Percentiles rank a stretch among this genome's conserved stretches.
These are phyloP conservation scores for Anadara kagoshimensis DNA, from an alignment of 1,140 invertebrate genomes.

Conservation along the genomic window DNA sequence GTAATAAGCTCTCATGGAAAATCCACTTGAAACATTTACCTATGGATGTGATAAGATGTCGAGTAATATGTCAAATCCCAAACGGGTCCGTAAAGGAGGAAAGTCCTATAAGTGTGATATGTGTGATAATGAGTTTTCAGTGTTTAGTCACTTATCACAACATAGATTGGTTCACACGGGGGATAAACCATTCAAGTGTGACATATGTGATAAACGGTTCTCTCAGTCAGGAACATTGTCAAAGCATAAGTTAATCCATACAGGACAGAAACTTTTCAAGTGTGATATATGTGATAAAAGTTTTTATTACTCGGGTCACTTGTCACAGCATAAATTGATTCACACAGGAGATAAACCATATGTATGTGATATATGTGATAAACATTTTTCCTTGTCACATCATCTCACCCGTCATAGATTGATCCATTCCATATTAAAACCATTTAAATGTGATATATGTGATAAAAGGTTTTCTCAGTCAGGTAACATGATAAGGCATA, in stretches of 20 bases:
- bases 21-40: neutral
- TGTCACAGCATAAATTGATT: neutral
- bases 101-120: neutral
- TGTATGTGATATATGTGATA: neutral
- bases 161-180: neutral
- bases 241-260: conserved; percentile 29
- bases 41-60: neutral
- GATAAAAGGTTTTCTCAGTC: neutral
- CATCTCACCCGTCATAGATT: neutral
- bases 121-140: neutral
- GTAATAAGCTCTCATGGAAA: neutral
- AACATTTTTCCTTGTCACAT: no score
- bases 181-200: conserved; percentile 1
- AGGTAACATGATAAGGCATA: neutral
- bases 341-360: neutral
- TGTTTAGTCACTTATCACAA: neutral
- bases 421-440: neutral
- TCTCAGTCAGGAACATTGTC: conserved; percentile 14
- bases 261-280: conserved; percentile 29
- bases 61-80: neutral
- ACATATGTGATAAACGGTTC: conserved; percentile 31
- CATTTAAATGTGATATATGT: conserved; percentile 11
- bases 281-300: conserved; percentile 30
- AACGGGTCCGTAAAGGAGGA: neutral
- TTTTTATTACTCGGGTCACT: no score